Conservation (phyloP, 2,888 invertebrate species). For the Lumbricus terrestris region DNA sequence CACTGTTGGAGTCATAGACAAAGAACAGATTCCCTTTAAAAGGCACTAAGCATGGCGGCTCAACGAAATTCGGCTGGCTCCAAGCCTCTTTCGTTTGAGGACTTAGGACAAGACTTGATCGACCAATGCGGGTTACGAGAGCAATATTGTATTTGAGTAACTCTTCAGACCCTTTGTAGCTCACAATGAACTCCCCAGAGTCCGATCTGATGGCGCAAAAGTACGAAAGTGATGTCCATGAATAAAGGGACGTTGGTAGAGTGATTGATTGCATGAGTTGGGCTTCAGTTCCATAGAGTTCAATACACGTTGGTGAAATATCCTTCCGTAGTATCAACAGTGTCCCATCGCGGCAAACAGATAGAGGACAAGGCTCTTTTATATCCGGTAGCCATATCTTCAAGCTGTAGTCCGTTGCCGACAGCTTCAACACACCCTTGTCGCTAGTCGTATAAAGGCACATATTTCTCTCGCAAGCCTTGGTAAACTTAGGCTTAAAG, state of each 20-base stretch:
- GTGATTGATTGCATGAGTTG: not conserved
- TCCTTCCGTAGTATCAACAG: not conserved
- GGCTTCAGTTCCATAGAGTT: not conserved
- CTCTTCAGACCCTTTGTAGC: not conserved
- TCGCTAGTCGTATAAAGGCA: constrained; percentile 3
- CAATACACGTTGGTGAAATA: not conserved
- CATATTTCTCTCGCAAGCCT: not conserved
- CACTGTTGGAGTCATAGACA: not conserved
- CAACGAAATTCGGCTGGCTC: not conserved
- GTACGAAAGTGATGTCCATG: not conserved
- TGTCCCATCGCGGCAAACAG: not conserved
- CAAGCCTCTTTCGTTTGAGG: not conserved
- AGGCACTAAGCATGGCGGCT: not conserved
- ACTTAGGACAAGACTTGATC: not conserved
- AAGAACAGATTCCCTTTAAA: not conserved
- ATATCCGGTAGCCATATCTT: not conserved
- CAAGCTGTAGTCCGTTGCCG: not conserved
- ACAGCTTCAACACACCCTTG: not conserved
- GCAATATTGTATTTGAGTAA: not conserved
- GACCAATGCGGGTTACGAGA: not conserved
- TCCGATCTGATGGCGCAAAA: not conserved
- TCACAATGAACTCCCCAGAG: not conserved
- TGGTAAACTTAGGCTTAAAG: not conserved
- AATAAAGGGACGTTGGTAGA: not conserved
- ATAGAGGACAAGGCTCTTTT: not conserved